A percentile compares a stretch with the other conserved stretches of the same genome.
These are phyloP conservation scores for Myodes glareolus DNA, from an alignment of 2,113 vertebrate species.

Conservation along the genomic window DNA sequence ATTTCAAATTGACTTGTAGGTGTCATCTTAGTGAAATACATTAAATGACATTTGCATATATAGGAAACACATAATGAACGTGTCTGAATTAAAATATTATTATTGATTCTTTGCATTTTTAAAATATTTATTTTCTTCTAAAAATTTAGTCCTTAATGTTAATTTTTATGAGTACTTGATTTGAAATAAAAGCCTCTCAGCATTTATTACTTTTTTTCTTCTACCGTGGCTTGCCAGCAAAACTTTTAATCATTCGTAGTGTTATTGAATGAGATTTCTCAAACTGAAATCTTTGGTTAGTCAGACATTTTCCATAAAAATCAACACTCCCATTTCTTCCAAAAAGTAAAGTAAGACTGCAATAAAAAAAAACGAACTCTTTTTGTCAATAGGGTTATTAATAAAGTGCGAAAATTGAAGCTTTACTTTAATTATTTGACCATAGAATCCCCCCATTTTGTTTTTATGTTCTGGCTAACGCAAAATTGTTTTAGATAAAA, in stretches of 20 bases:
- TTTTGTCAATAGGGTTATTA: neutral
- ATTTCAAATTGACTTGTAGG: neutral
- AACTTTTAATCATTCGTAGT: neutral
- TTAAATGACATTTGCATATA: neutral
- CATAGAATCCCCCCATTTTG: neutral
- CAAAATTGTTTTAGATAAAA: neutral
- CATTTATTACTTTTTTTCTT: neutral
- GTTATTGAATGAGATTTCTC: neutral
- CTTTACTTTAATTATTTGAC: neutral
- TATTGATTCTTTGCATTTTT: neutral
- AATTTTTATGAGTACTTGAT: neutral
- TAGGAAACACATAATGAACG: neutral
- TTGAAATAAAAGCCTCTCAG: neutral
- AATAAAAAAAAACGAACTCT: neutral
- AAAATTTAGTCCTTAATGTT: neutral
- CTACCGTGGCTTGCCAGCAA: neutral
- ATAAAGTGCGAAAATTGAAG: neutral
- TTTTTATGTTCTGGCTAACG: neutral
- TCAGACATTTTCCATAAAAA: neutral
- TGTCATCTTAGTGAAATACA: neutral
- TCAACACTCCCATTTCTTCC: neutral
- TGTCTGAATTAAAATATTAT: neutral
- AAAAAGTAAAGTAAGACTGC: neutral
- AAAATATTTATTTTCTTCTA: neutral
- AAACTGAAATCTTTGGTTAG: neutral